Evolutionary conservation across 2,797 vertebrate genomes (phyloP).

Genomic region (Poecilia gillii): DNA sequence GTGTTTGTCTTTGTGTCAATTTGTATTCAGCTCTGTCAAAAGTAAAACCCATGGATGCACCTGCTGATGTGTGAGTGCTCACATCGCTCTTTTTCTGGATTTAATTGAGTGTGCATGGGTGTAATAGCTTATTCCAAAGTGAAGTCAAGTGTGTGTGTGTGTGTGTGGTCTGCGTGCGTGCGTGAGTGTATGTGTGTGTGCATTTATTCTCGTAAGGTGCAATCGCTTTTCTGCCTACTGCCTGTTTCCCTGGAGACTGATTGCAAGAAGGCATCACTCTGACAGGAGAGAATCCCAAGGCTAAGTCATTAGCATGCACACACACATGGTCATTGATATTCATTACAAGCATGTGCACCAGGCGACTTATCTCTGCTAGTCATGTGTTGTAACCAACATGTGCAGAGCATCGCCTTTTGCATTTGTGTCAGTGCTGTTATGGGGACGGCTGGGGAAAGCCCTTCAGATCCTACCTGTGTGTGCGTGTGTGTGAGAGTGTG

Average conservation of each 20-base stretch:
- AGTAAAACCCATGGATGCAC: constrained; percentile 41
- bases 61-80: constrained; percentile 45
- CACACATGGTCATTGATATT: constrained; percentile 33
- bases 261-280: constrained; percentile 61
- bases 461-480: constrained; percentile 15
- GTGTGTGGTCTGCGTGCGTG: constrained; percentile 31
- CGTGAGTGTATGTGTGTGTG: constrained; percentile 22
- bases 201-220: constrained; percentile 66
- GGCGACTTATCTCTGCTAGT: constrained; percentile 28
- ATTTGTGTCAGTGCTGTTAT: constrained; percentile 45
- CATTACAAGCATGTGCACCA: constrained; percentile 26
- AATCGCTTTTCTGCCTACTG: constrained; percentile 63
- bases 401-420: constrained; percentile 27
- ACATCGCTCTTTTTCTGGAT: constrained; percentile 58
- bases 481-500: constrained; percentile 17
- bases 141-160: constrained; percentile 58
- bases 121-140: constrained; percentile 69
- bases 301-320: constrained; percentile 53
- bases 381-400: constrained; percentile 17
- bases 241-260: constrained; percentile 81
- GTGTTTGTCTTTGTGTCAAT: constrained; percentile 28
- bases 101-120: constrained; percentile 73
- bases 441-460: constrained; percentile 38
- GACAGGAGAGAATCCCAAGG: constrained; percentile 68
- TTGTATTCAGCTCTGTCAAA: constrained; percentile 32